Evolutionary conservation across 2,113 vertebrate species (phyloP), one percentile per base, ranked within the genome.

Genomic region (Peromyscus maniculatus): DNA sequence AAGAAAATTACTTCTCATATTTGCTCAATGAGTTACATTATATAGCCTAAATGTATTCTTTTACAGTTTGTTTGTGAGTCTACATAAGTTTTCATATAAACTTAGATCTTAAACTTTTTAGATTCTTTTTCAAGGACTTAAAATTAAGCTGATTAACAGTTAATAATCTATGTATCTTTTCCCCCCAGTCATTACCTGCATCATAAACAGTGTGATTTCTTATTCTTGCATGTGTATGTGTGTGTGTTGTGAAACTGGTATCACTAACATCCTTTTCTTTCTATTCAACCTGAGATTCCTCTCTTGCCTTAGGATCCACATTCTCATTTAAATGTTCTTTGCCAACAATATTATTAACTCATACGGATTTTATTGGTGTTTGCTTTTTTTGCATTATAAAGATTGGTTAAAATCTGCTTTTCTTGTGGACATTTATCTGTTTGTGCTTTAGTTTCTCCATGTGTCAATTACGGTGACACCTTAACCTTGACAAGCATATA

Each of bases 1-100:
- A 87, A 91, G 15, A 72, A 82, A 96, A 86, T 96, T 95, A 31
- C 55, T 28, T 89, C 69, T 87, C 39, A 83, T 80, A 89, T 96
- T 71, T 86, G 64, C n/a, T 52, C 89, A 62, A 16, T 87, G 26
- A 94, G 87, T 96, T 95, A 57, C 88, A 89, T 92, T 91, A 93
- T 77, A 94, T 84, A 91, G 55, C 17, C 26, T 21, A 96, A 88
- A 84, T 87, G 5, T n/a, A 19, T 93, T 95, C 83, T 94, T 5
- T 31, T 94, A 13, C 1, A 90, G 11, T 72, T 5, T 87, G 19
- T 88, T 49, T 80, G 57, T 87, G 43, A 92, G 19, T 80, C 97
- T 93, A 71, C 22, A 9, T 69, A 71, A 78, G 7, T 83, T 69
- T 1, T 11, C 90, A 39, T 64, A 39, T 71, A 83, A 91, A 71